Evolutionary conservation across 2,888 invertebrate species (phyloP).

Genomic region (Platerodrilus igneus): DNA sequence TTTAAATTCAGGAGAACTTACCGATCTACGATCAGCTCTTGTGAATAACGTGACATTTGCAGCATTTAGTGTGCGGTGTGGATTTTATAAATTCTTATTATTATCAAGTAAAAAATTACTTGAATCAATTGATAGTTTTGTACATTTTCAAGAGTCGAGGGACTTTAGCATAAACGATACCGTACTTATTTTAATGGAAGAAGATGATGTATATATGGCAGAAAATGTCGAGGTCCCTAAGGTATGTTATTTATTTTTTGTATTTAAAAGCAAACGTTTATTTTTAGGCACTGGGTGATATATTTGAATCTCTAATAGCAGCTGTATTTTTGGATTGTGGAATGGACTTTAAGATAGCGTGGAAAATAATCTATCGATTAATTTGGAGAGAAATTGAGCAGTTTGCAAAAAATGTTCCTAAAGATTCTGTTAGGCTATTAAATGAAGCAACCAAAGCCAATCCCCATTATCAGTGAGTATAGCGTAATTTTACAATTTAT

Average conservation of each 20-base stretch:
- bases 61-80: conserved; percentile 77
- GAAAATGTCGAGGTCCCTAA: conserved; percentile 89
- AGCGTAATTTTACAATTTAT: conserved; percentile 1
- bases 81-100: conserved; percentile 72
- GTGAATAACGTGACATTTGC: conserved; percentile 97
- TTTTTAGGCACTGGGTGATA: conserved; percentile 71
- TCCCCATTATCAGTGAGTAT: conserved; percentile 69
- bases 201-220: conserved; percentile 59
- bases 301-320: conserved; percentile 87
- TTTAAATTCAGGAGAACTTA: conserved; percentile 82
- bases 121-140: conserved; percentile 58
- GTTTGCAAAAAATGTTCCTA: conserved; percentile 79
- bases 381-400: conserved; percentile 80
- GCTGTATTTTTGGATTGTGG: conserved; percentile 83
- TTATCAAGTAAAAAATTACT: conserved; percentile 51
- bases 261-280: not conserved
- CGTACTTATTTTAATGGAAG: conserved; percentile 61
- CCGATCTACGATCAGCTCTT: conserved; percentile 88
- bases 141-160: conserved; percentile 59
- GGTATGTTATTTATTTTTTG: conserved; percentile 32
- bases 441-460: conserved; percentile 76
- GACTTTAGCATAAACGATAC: conserved; percentile 61
- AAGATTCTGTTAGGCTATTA: conserved; percentile 83
- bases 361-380: conserved; percentile 74
- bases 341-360: conserved; percentile 65